Base-by-base conservation (phyloP, 2,797 vertebrate genomes). In the Myotis planiceps region DNA sequence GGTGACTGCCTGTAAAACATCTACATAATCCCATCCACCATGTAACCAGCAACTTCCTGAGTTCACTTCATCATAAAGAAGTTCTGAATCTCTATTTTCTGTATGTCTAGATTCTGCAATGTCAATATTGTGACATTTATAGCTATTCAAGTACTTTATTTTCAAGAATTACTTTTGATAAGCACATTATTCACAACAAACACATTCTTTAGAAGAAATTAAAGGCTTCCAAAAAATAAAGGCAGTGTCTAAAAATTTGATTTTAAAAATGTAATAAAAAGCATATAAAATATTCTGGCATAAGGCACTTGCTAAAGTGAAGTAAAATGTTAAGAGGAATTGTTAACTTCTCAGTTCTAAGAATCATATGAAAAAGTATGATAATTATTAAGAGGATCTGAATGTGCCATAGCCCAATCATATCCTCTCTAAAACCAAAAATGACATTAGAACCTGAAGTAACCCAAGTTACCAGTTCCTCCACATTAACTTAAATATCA, bases 181-280 rank as follows among this genome's bases (percentile, higher is more conserved):
- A 71, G 87, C 9, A 79, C 18, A 27, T 16, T 47, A 39, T 23
- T 23, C 6, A 5, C 45, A 89, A 74, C 42, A 74, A 63, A 94
- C 32, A 75, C 23, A 68, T 23, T 89, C 75, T 69, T 66, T 6
- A 7, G 51, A 25, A 78, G 21, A 88, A 76, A 92, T 32, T 45
- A 81, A 45, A 81, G 39, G 58, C 6, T 65, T 81, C 72, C 39
- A 47, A 51, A 66, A 82, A 82, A 72, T 9, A 94, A 18, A 63
- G 18, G 39, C 12, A 34, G 23, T 37, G 23, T 51, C 47, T n/a
- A 80, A 55, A 96, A 90, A 91, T 60, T 51, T 84, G 58, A 58
- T 60, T 60, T 60, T 60, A 72, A 58, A 79, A 90, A 19, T 14
- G n/a, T 68, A 97, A 37, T 42, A 42, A 47, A 94, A 95, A 82